These are phyloP conservation scores for Tursiops truncatus DNA, from an alignment of 2,113 vertebrate species.

Conservation along the genomic window DNA sequence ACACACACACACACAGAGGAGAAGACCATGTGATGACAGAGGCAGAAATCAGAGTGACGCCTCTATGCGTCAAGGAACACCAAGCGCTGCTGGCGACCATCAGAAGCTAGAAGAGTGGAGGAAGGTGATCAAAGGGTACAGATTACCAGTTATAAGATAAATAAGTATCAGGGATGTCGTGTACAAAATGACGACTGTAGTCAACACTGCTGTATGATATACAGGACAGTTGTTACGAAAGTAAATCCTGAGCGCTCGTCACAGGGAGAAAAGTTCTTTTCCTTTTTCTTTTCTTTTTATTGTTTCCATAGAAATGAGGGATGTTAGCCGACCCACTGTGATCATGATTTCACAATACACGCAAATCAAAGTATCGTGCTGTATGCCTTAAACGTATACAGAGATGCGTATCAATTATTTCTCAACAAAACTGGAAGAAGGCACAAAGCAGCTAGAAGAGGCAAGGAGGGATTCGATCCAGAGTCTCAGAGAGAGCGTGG, in stretches of 20 bases:
- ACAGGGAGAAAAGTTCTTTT: neutral
- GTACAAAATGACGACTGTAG: accelerated
- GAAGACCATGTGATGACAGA: accelerated
- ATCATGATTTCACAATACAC: too few species aligned
- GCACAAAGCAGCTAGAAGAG: neutral
- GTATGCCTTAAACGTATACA: neutral
- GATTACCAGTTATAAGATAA: neutral
- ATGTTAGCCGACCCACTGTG: neutral
- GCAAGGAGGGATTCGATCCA: neutral
- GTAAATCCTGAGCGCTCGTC: neutral
- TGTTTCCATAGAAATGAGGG: neutral
- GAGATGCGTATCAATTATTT: neutral
- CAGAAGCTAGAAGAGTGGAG: neutral
- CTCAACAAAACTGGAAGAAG: neutral
- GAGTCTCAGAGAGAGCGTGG: neutral
- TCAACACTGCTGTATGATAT: neutral
- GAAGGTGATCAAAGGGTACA: neutral
- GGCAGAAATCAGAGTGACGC: accelerated
- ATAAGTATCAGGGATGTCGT: neutral
- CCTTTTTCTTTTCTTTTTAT: neutral
- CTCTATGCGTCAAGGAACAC: neutral
- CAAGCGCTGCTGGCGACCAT: accelerated
- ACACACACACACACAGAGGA: neutral
- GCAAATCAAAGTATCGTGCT: neutral
- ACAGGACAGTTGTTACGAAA: neutral